Base-by-base conservation (phyloP, 2,888 invertebrate genomes). In the Lepidochitona cinerea region DNA sequence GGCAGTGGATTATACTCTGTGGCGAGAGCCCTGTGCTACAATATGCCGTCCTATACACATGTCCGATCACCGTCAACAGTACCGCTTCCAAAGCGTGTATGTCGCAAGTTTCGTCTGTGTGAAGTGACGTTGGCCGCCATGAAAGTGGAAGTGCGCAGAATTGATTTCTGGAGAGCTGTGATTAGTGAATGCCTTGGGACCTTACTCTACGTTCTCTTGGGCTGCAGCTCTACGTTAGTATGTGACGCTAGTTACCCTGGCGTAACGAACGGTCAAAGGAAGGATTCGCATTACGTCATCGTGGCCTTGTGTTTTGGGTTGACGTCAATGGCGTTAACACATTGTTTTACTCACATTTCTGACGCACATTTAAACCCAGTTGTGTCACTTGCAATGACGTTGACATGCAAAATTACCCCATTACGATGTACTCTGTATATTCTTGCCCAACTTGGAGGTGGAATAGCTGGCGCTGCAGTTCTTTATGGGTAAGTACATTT, bases 321-420 rank as follows among this genome's bases (percentile, higher is more conserved):
- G 89, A 94, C 95, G 65, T 95, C 96, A 90, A 94, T 96, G 32
- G 95, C 96, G 9, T 92, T 97, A 81, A 95, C 95, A 29, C 94
- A 96, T 85, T 96, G 96, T 90, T 97, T 97, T 89, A 95, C 95
- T 83, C 95, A 96, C 88, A 94, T 97, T 87, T 96, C 96, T 86
- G 97, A 97, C 88, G 96, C 96, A 41, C 97, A 97, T 91, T 94
- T 97, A 85, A 97, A 97, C 92, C 97, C 97, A 23, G 95, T 96
- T 66, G 95, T 97, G 83, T 96, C 96, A 2, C 92, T 96, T 78
- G 96, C 96, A 70, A 93, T 96, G 92, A 94, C 95, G 83, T 93
- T 96, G 81, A 94, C 96, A 49, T 93, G 96, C 81, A 94, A 94
- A 86, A 95, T 97, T 83, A 95, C 96, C 14, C 94, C 95, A 41